Percentiles rank a stretch among this genome's conserved stretches.
Evolutionary conservation across 2,797 vertebrate genomes (phyloP).

Genomic region (Mycteria americana): DNA sequence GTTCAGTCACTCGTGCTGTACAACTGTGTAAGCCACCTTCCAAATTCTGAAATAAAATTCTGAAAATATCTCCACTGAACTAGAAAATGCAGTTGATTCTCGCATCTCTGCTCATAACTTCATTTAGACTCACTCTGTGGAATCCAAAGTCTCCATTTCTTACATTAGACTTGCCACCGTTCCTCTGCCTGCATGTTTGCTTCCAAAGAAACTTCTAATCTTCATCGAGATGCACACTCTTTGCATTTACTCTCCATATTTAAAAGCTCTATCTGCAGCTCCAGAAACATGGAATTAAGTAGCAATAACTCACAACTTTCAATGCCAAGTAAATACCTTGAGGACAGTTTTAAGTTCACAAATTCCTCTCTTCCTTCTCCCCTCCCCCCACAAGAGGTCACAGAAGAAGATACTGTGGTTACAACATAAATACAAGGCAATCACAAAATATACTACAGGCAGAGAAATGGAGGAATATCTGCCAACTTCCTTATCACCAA

Average conservation of each 20-base stretch:
- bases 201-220: background rate
- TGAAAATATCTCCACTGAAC: background rate
- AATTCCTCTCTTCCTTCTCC: background rate
- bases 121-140: background rate
- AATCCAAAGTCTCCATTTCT: background rate
- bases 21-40: background rate
- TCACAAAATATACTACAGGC: background rate
- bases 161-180: background rate
- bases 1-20: background rate
- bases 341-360: background rate
- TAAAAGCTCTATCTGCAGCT: background rate
- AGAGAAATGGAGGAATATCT: background rate
- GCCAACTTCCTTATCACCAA: background rate
- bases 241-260: background rate
- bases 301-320: background rate
- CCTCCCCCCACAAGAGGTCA: background rate
- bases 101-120: background rate
- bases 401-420: background rate
- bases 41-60: background rate
- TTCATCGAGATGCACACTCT: background rate
- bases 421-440: background rate
- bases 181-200: background rate
- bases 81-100: slow-evolving; percentile 11
- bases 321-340: background rate
- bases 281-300: background rate